These are phyloP conservation scores for Aplidium turbinatum DNA, from an alignment of 23 tunicate species.

Conservation along the genomic window DNA sequence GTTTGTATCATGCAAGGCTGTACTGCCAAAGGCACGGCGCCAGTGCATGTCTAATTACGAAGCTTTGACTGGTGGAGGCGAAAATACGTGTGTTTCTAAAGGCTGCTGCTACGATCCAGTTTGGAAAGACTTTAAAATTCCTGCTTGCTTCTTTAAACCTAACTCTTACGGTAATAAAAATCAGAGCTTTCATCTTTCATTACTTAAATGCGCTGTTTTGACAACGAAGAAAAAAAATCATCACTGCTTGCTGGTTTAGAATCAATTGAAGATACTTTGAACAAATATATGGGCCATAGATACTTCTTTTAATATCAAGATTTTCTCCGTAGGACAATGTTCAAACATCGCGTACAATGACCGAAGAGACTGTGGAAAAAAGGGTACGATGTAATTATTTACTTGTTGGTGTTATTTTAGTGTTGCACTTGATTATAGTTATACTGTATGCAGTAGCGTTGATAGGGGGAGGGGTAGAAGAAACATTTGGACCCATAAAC, in stretches of 20 bases:
- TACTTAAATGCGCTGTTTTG: background rate
- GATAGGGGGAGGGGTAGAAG: too few relatives aligned
- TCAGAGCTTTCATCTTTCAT: background rate
- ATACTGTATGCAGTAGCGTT: too few relatives aligned
- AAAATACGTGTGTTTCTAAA: conserved; percentile 28
- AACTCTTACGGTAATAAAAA: conserved; percentile 49
- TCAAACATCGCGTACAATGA: conserved; percentile 49
- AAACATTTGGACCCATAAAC: too few relatives aligned
- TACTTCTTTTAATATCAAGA: too few relatives aligned
- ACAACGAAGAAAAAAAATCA: background rate
- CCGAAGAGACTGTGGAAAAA: conserved; percentile 71
- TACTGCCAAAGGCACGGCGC: background rate
- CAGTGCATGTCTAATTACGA: conserved; percentile 59
- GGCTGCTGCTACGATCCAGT: conserved; percentile 79
- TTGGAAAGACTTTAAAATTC: conserved; percentile 44
- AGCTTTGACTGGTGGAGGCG: conserved; percentile 50
- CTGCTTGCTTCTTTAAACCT: conserved; percentile 75
- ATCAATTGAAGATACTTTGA: too few relatives aligned
- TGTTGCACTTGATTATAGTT: too few relatives aligned
- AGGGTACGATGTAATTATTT: conserved; percentile 33
- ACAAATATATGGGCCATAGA: too few relatives aligned
- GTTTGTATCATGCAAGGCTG: conserved; percentile 13
- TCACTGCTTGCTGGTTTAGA: background rate
- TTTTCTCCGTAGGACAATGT: conserved; percentile 72
- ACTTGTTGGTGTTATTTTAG: background rate